Conservation (phyloP, 2,113 vertebrate species). For the Nannospalax galili region DNA sequence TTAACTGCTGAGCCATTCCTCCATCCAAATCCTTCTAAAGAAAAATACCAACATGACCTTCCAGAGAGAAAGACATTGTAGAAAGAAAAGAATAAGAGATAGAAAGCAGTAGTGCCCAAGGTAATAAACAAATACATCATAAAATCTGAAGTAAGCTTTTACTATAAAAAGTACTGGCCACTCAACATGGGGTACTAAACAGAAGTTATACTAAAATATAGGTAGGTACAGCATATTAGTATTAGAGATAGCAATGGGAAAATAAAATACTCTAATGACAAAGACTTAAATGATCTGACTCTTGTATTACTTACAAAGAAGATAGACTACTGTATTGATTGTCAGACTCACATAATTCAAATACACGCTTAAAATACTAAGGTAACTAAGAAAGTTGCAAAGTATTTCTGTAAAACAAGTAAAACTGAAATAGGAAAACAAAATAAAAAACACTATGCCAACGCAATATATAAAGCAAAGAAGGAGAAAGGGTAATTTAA, state of each 20-base stretch:
- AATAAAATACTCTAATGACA: neutral
- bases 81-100: neutral
- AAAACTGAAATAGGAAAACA: neutral
- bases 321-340: neutral
- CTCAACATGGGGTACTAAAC: neutral
- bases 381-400: neutral
- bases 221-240: neutral
- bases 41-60: neutral
- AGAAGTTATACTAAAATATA: neutral
- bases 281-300: neutral
- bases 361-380: neutral
- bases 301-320: neutral
- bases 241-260: neutral
- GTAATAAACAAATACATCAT: neutral
- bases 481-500: neutral
- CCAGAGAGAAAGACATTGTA: neutral
- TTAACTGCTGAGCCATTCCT: no score
- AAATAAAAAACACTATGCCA: neutral
- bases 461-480: slow-evolving; percentile 10
- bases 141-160: neutral
- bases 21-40: neutral
- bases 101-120: neutral
- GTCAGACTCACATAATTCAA: neutral
- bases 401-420: neutral
- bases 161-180: neutral